A percentile compares a stretch with the other conserved stretches of the same genome.
phyloP scores from a whole-genome alignment of 1,140 invertebrate species.

The silkworm (Bombyx mori) region DNA sequence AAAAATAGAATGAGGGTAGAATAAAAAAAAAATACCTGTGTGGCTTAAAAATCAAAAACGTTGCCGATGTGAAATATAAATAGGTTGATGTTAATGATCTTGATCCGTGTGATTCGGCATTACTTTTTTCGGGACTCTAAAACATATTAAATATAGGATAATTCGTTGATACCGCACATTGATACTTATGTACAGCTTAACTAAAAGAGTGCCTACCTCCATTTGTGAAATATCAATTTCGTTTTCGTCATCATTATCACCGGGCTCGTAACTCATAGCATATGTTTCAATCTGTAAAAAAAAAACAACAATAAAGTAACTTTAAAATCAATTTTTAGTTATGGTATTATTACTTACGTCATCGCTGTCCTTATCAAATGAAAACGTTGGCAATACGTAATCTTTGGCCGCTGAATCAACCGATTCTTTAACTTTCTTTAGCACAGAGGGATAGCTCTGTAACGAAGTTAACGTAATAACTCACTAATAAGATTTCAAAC shows the following conservation, averaged over 20 bases:
- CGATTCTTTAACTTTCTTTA: conserved; percentile 49
- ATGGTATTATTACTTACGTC: conserved; percentile 22
- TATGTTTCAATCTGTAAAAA: conserved; percentile 10
- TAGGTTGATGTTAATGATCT: conserved; percentile 44
- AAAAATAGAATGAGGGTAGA: not conserved
- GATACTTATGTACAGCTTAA: conserved; percentile 1
- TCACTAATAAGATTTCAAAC: no score
- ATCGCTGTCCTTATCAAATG: conserved; percentile 32
- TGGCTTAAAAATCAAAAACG: conserved; percentile 38
- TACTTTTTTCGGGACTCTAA: conserved; percentile 52
- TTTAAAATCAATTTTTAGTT: not conserved
- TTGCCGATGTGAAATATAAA: conserved; percentile 36
- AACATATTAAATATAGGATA: conserved; percentile 1
- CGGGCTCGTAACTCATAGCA: conserved; percentile 41
- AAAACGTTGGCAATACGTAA: conserved; percentile 48
- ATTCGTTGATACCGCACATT: not conserved
- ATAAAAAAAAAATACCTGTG: conserved; percentile 32
- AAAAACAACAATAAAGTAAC: not conserved
- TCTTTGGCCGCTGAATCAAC: conserved; percentile 47
- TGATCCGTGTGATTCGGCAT: conserved; percentile 53
- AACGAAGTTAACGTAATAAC: no score
- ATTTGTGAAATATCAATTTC: conserved; percentile 26
- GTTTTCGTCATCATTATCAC: conserved; percentile 31
- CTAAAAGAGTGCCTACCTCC: conserved; percentile 27
- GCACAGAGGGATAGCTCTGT: conserved; percentile 57